phyloP scores from a whole-genome alignment of 2,888 invertebrate genomes.

The Adelphocoris suturalis region DNA sequence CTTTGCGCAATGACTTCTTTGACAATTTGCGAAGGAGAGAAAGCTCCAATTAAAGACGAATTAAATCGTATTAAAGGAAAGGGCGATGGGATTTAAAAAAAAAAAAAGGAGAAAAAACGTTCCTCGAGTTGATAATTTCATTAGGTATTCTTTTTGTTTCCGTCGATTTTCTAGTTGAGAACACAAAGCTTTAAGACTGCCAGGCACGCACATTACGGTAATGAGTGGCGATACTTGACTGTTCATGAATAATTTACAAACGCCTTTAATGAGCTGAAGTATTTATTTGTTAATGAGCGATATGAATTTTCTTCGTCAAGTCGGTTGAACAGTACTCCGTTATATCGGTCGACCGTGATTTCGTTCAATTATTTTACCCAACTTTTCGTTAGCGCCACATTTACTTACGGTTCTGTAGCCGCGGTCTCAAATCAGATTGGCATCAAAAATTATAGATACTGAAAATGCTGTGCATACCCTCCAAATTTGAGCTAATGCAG shows the following conservation, averaged over 20 bases:
- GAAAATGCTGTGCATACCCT: too few species aligned
- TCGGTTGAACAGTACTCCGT: too few species aligned
- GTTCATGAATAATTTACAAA: background rate
- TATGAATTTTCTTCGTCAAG: too few species aligned
- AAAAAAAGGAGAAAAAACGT: background rate
- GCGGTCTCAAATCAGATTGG: too few species aligned
- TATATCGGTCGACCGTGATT: too few species aligned
- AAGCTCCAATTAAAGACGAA: slow-evolving; percentile 11
- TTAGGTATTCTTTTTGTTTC: slow-evolving; percentile 14
- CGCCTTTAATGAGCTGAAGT: too few species aligned
- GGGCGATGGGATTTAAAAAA: background rate
- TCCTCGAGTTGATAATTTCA: slow-evolving; percentile 6
- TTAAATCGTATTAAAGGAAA: background rate
- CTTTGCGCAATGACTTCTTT: background rate
- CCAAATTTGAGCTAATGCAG: too few species aligned
- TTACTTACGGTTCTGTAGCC: too few species aligned
- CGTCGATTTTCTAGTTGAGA: background rate
- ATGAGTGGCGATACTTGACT: background rate
- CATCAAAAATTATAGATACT: too few species aligned
- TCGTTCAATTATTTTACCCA: too few species aligned
- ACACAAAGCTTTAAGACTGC: background rate
- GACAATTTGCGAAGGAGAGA: background rate
- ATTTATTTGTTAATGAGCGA: too few species aligned
- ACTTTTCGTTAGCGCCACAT: too few species aligned
- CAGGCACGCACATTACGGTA: background rate